Evolutionary conservation across 2,113 vertebrate genomes (phyloP).

Genomic region (Cyprinodon variegatus): DNA sequence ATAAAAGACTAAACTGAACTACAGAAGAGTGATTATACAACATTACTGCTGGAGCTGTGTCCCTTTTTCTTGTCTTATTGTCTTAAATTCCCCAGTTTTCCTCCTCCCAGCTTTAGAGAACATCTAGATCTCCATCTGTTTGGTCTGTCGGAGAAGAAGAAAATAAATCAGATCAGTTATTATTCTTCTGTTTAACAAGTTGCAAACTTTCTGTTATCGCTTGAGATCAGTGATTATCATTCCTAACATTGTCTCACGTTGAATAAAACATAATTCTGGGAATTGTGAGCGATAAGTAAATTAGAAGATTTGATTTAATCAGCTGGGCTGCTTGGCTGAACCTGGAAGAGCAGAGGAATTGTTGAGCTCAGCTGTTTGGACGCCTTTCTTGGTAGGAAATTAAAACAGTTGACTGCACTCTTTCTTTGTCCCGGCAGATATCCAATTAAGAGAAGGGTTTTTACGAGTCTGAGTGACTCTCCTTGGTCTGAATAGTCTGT

Average conservation of each 20-base stretch:
- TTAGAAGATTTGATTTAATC: neutral
- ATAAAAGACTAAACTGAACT: too few species aligned
- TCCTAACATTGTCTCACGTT: neutral
- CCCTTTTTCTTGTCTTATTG: too few species aligned
- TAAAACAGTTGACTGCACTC: constrained; percentile 39
- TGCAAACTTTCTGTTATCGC: neutral
- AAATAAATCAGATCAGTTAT: neutral
- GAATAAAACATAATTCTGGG: constrained; percentile 13
- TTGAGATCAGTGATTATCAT: neutral
- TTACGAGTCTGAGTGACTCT: constrained; percentile 16
- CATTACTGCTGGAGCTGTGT: too few species aligned
- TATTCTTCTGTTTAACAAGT: neutral
- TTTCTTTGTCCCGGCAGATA: constrained; percentile 37
- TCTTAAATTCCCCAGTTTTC: too few species aligned
- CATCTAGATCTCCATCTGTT: too few species aligned
- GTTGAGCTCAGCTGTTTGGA: constrained; percentile 23
- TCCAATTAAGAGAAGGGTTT: constrained; percentile 24
- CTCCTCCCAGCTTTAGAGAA: too few species aligned
- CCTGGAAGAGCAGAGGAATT: constrained; percentile 10
- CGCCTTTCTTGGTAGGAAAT: constrained; percentile 10
- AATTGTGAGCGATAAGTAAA: neutral
- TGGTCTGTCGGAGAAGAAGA: neutral
- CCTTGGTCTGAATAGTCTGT: constrained; percentile 4
- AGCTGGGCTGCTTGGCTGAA: constrained; percentile 2
- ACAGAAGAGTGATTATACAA: too few species aligned